Base-by-base conservation (phyloP, 2,888 invertebrate genomes). In the Nezara viridula region DNA sequence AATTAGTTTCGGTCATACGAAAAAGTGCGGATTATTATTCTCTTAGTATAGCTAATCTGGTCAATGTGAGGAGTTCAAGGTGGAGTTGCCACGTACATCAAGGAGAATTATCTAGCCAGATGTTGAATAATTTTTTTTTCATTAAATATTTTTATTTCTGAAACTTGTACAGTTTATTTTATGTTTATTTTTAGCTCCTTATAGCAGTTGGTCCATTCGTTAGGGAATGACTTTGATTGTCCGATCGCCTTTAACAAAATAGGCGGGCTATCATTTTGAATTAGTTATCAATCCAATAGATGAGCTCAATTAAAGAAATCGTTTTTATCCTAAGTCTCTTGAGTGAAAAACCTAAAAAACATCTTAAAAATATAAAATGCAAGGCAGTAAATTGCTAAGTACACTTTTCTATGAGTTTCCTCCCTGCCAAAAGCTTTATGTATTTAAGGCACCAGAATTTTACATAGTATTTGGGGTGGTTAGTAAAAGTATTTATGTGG, bases 331-430 rank as follows among this genome's bases (percentile, higher is more conserved):
- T 73, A 1, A 19, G 6, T 37, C 24, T 37, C 37, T 37, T 19
- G 32, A 21, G 19, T 73, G 37, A 37, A 19, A 32, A 32, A 37
- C 19, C 27, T 19, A 9, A 32, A 73, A 16, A 73, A 73, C 1
- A 4, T 27, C n/a, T 5, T 21, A 32, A 1, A 19, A 27, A 37
- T 73, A 7, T 32, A 21, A 73, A 73, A 81, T 81, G 81, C 44
- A 81, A 44, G 81, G 37, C 24, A 44, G 81, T 81, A 12, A 12
- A 5, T 81, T 81, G 81, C 24, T 81, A 19, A 81, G 44, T 44
- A n/a, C 44, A 81, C 24, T 81, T 24, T 47, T 81, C 24, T 81
- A 40, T 44, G 81, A 81, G 19, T 47, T 44, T n/a, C 81, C 81
- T 44, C 37, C 44, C 47, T 81, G 81, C 12, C 32, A 47, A 81